Evolutionary conservation across 2,888 invertebrate species (phyloP), one percentile per base, ranked within the genome.

Genomic region (Anticlea derivata): DNA sequence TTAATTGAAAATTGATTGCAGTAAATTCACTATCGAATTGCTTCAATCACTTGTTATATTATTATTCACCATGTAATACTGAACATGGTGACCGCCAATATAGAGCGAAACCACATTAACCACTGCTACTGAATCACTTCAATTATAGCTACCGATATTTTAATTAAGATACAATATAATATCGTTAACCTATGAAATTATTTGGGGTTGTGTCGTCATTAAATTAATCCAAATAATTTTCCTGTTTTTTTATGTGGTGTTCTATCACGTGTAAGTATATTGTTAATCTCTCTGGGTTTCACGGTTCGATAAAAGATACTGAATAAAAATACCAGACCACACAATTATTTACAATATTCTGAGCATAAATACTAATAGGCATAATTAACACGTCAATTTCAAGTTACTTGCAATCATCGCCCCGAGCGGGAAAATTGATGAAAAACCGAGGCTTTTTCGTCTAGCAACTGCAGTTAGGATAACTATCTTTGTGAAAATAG

Each of bases 401-500:
- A 66, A 74, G 71, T 68, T 63, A 46, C 48, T 57, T 74, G 71
- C 70, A 70, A 58, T 53, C 60, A 52, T 51, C 50, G 37, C 27
- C 33, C 45, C 56, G 50, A 63, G 47, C 24, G 43, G 39, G 56
- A 61, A 68, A 68, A 73, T 72, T 70, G 61, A 68, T 66, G 54
- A 24, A 43, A 59, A 35, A 52, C 44, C 55, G 33, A n/a, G 5
- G 10, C 22, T 60, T 70, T 70, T 70, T 66, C 65, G 55, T 68
- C 67, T 67, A 70, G 68, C 61, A 71, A 66, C 31, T 51, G 60
- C 58, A 52, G 50, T 58, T 56, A 61, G 57, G 64, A 61, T 63
- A 63, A 58, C 37, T 64, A 73, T 68, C 70, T 65, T 70, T 63
- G 2, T 4, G 4, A 4, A 17, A 4, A 3, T 17, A 17, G 17